These are phyloP conservation scores for Leptopterna dolabrata DNA, from an alignment of 2,888 invertebrate genomes.

Conservation along the genomic window DNA sequence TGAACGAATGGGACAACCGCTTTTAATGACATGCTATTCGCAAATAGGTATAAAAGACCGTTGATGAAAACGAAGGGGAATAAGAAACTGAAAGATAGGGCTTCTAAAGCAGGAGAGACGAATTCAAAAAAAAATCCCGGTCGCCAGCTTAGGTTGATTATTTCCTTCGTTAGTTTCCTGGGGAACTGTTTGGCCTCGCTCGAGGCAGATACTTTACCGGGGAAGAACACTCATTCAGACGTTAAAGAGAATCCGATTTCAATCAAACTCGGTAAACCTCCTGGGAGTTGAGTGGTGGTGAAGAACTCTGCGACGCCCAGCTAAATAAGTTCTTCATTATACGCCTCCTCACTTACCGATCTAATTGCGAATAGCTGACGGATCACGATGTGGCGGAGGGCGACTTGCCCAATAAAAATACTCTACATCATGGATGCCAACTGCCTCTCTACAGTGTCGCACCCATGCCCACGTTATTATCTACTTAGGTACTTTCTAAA, in stretches of 20 bases:
- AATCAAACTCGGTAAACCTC: background rate
- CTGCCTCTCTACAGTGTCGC: no score
- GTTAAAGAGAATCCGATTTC: conserved; percentile 2
- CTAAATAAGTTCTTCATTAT: background rate
- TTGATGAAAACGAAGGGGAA: background rate
- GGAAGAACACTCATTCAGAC: background rate
- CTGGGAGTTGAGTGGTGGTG: background rate
- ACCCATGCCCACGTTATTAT: no score
- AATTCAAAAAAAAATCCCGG: background rate
- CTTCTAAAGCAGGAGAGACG: background rate
- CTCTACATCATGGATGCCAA: no score
- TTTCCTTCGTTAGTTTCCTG: background rate
- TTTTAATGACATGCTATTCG: background rate
- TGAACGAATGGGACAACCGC: background rate
- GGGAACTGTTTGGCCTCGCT: background rate
- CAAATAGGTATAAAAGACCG: background rate
- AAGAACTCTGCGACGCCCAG: background rate
- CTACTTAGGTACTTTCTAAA: no score
- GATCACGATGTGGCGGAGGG: no score
- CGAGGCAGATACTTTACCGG: background rate
- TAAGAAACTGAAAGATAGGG: background rate
- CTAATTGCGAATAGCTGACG: no score
- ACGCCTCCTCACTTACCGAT: no score
- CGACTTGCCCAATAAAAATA: no score
- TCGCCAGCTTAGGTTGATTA: background rate